Percentiles rank a stretch among this genome's conserved stretches.
phyloP scores from a whole-genome alignment of 2,797 vertebrate genomes.

The Halcyon leucocephala region DNA sequence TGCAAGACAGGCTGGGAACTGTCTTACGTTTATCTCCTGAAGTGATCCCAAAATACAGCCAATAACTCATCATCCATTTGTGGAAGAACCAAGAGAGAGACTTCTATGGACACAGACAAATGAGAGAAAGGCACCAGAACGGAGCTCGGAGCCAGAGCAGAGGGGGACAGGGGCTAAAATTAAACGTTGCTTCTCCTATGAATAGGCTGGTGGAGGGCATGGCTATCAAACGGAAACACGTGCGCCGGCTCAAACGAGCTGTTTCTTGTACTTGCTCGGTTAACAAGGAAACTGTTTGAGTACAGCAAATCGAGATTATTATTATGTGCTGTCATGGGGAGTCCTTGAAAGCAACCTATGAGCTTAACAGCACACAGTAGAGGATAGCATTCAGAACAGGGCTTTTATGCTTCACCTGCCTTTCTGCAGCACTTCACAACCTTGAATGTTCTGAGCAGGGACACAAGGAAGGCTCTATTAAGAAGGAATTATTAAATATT shows the following conservation, averaged over 20 bases:
- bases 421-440: background rate
- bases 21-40: background rate
- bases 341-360: background rate
- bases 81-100: background rate
- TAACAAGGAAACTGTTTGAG: background rate
- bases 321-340: background rate
- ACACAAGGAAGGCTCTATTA: background rate
- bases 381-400: background rate
- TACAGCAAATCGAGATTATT: background rate
- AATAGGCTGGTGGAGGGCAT: background rate
- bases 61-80: background rate
- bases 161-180: background rate
- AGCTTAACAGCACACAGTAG: background rate
- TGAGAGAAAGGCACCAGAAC: background rate
- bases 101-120: background rate
- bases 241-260: background rate
- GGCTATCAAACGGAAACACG: conserved; percentile 21
- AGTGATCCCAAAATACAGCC: background rate
- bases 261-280: background rate
- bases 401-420: background rate
- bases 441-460: conserved; percentile 14
- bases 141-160: background rate
- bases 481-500: conserved; percentile 53
- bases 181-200: background rate
- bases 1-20: background rate